Conservation (phyloP, 2,113 vertebrate genomes). For the Dipodomys ordii region DNA sequence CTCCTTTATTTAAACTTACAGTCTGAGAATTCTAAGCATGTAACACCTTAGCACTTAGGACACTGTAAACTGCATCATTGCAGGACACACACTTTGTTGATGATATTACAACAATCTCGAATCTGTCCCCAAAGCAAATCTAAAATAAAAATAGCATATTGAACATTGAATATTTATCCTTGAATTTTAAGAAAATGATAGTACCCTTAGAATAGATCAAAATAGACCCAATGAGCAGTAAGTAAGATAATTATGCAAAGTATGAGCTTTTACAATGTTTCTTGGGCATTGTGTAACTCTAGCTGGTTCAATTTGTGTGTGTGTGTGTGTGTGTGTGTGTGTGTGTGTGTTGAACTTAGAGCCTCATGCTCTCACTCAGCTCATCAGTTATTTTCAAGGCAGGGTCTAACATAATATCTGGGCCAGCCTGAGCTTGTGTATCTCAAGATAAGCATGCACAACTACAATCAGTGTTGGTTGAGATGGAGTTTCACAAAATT, state of each 20-base stretch:
- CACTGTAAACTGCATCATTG: not conserved
- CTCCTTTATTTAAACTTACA: constrained; percentile 26
- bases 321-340: too few relatives aligned
- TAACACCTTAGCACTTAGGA: not conserved
- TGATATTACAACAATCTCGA: not conserved
- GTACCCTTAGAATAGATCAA: not conserved
- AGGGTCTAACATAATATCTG: too few relatives aligned
- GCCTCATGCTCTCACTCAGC: too few relatives aligned
- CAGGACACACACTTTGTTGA: not conserved
- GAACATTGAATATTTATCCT: not conserved
- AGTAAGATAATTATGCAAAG: not conserved
- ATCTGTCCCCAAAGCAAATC: not conserved
- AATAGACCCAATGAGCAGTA: not conserved
- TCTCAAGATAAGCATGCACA: too few relatives aligned
- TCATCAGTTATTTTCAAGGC: too few relatives aligned
- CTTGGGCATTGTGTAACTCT: not conserved
- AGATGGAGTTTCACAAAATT: too few relatives aligned
- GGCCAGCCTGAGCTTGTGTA: too few relatives aligned
- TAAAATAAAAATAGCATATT: constrained; percentile 47
- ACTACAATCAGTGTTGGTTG: too few relatives aligned
- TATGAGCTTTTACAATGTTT: not conserved
- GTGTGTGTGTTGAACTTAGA: too few relatives aligned
- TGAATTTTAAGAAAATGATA: constrained; percentile 35
- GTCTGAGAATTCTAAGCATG: not conserved
- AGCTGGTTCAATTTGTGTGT: not conserved